Base-by-base conservation (phyloP, 2,797 vertebrate genomes). In the Monodelphis domestica region DNA sequence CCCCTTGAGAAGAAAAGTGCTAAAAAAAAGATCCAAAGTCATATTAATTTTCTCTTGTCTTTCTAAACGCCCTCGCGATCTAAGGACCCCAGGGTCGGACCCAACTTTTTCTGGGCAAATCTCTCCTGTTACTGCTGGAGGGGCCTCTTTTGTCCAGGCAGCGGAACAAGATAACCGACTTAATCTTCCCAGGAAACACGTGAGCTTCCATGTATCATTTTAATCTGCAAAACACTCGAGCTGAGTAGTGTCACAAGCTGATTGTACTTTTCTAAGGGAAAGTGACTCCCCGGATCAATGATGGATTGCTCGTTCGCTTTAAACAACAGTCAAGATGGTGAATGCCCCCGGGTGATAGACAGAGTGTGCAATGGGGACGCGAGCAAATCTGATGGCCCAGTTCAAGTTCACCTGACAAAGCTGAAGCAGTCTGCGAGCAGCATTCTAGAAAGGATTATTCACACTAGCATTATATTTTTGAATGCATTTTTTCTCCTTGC, bases 321-420 rank as follows among this genome's bases (percentile, higher is more conserved):
- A 93, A 98, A 98, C 98, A 98, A 98, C 98, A 98, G 98, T 97
- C 98, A 98, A 98, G 98, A 98, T 97, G 98, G 94, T 97, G 98
- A 98, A 98, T 98, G 98, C 98, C 98, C 98, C 0, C 96, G 98
- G 98, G 98, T 98, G 98, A 98, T 54, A 98, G 98, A 97, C 98
- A 98, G 96, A 89, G 95, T 96, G 97, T 97, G 98, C 98, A 96
- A 94, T 97, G 97, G 97, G 96, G 97, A 97, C 24, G 51, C 91
- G 98, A 89, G 97, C 98, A 97, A 97, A 98, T 96, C 98, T 96
- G 98, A 98, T 92, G 98, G 98, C 97, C 97, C 93, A 26, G 98
- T 98, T 98, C 98, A 98, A 98, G 98, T 98, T 98, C 98, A 98
- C 98, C 98, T 98, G 98, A 98, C 98, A 98, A 98, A 98, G 98